Evolutionary conservation across 2,113 vertebrate species (phyloP).

Genomic region (Anarrhichthys ocellatus): DNA sequence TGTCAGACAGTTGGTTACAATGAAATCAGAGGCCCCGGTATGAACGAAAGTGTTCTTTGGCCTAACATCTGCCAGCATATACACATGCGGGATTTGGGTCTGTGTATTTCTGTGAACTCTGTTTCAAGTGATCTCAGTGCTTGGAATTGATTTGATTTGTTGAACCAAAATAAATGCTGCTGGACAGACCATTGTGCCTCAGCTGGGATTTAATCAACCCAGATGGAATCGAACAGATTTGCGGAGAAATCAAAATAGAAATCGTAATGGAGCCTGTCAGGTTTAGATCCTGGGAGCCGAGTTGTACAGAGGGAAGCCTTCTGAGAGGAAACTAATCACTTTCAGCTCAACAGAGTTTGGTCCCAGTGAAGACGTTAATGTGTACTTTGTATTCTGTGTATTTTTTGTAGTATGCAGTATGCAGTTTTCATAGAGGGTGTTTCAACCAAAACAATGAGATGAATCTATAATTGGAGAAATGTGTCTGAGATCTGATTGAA

Average conservation of each 20-base stretch:
- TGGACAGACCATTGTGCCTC: slow-evolving; percentile 61
- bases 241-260: slow-evolving; percentile 74
- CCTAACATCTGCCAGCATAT: slow-evolving; percentile 55
- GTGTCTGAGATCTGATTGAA: slow-evolving; percentile 46
- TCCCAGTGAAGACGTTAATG: slow-evolving; percentile 73
- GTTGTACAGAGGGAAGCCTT: slow-evolving; percentile 57
- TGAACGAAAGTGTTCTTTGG: slow-evolving; percentile 42
- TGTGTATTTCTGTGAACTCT: slow-evolving; percentile 59
- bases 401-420: too few species aligned
- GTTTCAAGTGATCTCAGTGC: slow-evolving; percentile 72
- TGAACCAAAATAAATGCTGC: slow-evolving; percentile 72
- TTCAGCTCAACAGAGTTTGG: slow-evolving; percentile 82
- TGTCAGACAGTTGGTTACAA: slow-evolving; percentile 30
- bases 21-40: slow-evolving; percentile 25
- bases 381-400: slow-evolving; percentile 29
- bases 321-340: slow-evolving; percentile 77
- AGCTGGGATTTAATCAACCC: slow-evolving; percentile 69
- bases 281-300: slow-evolving; percentile 59
- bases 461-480: slow-evolving; percentile 59
- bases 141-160: slow-evolving; percentile 72
- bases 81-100: slow-evolving; percentile 46
- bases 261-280: slow-evolving; percentile 76
- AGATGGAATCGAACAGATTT: slow-evolving; percentile 73
- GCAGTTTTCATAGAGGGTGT: slow-evolving; percentile 14
- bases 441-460: slow-evolving; percentile 59